A percentile compares a stretch with the other conserved stretches of the same genome.
phyloP scores from a whole-genome alignment of 1,140 invertebrate species.

The Thalassaphorura encarpata region DNA sequence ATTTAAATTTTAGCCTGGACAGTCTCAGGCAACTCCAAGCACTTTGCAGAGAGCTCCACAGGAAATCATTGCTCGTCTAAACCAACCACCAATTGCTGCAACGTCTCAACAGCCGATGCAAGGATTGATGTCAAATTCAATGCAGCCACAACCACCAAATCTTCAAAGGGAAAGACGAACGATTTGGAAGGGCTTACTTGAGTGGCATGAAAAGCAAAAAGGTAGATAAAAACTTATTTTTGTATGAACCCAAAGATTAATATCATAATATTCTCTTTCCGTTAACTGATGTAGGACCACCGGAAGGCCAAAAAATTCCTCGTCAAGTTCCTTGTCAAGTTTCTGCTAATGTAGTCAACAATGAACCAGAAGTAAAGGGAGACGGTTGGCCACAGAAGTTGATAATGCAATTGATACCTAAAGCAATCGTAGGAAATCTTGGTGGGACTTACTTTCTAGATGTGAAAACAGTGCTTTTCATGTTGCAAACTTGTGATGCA shows the following conservation, averaged over 20 bases:
- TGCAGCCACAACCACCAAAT: constrained; percentile 3
- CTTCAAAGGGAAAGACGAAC: constrained; percentile 48
- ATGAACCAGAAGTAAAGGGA: constrained; percentile 79
- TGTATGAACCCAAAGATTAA: background rate
- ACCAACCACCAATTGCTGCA: constrained; percentile 6
- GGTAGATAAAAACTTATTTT: constrained; percentile 47
- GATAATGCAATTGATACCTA: constrained; percentile 87
- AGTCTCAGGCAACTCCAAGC: constrained; percentile 1
- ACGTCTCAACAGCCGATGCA: background rate
- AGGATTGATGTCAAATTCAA: background rate
- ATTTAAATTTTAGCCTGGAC: no score
- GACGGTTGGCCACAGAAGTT: constrained; percentile 85
- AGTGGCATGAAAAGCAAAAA: constrained; percentile 83
- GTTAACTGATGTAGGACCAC: constrained; percentile 24
- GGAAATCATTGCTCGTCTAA: constrained; percentile 1
- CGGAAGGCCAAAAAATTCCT: constrained; percentile 56
- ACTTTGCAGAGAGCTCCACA: constrained; percentile 1
- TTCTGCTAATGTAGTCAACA: constrained; percentile 61
- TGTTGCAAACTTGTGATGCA: constrained; percentile 60
- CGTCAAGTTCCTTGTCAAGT: constrained; percentile 76
- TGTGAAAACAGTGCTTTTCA: constrained; percentile 74
- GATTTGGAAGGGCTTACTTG: constrained; percentile 77
- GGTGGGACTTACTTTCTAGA: constrained; percentile 76
- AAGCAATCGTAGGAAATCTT: constrained; percentile 75
- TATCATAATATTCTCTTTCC: background rate